Conservation (phyloP, 1,140 invertebrate species). For the Sweltsa coloradensis region DNA sequence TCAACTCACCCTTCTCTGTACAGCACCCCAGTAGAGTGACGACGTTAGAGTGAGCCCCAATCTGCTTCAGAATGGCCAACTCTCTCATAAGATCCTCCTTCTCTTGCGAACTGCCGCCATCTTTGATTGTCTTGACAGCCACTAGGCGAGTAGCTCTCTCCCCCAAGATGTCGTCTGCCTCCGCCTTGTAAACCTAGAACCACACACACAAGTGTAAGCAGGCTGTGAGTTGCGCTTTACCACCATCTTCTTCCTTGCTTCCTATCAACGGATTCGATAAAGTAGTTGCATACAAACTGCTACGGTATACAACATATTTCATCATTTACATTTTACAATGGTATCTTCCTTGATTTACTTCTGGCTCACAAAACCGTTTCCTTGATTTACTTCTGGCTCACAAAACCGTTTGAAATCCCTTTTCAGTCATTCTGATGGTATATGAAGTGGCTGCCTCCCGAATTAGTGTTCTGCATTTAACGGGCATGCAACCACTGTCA, state of each 20-base stretch:
- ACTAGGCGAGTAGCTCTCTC: conserved; percentile 62
- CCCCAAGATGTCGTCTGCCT: conserved; percentile 63
- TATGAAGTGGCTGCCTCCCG: no score
- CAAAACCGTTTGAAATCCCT: no score
- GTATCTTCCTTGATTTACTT: no score
- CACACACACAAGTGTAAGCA: not conserved
- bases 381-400: no score
- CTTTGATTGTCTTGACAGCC: conserved; percentile 71
- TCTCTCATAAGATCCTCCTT: conserved; percentile 66
- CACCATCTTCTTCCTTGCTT: no score
- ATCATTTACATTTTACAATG: no score
- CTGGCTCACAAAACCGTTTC: no score
- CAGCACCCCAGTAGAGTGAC: conserved; percentile 74
- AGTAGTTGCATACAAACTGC: not conserved
- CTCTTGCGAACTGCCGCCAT: conserved; percentile 55
- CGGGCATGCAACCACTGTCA: no score
- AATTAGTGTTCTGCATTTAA: no score
- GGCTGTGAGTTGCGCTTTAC: not conserved
- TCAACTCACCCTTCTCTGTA: conserved; percentile 56
- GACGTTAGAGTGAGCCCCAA: conserved; percentile 75
- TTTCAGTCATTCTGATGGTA: no score
- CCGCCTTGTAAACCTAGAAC: conserved; percentile 64
- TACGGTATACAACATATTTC: not conserved
- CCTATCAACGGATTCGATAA: not conserved
- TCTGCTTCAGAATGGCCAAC: conserved; percentile 70